phyloP scores from a whole-genome alignment of 2,113 vertebrate species.

The Ceyx melanurus region DNA sequence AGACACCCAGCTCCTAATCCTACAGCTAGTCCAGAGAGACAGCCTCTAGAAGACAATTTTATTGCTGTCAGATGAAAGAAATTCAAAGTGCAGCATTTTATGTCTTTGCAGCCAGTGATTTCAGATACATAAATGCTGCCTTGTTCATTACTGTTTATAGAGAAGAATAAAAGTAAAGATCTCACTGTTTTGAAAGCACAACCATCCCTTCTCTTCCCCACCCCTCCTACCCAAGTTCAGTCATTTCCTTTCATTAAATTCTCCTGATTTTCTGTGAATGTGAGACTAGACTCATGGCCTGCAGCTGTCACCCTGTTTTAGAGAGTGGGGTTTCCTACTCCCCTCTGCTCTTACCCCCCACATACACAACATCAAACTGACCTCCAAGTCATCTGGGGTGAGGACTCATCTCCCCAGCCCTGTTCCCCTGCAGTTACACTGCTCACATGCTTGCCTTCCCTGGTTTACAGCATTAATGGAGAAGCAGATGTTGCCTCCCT shows the following conservation, averaged over 20 bases:
- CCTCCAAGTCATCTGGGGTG: not conserved
- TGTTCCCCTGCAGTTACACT: not conserved
- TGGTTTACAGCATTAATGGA: conserved; percentile 60
- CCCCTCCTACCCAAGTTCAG: not conserved
- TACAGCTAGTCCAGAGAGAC: not conserved
- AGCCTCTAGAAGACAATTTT: not conserved
- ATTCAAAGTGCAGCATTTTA: not conserved
- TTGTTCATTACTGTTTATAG: conserved; percentile 49
- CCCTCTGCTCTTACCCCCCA: not conserved
- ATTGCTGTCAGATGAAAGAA: not conserved
- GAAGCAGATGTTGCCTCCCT: conserved; percentile 78
- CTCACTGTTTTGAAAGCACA: not conserved
- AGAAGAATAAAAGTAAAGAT: conserved; percentile 55
- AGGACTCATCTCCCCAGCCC: not conserved
- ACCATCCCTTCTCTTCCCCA: not conserved
- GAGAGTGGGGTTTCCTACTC: not conserved
- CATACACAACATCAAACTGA: not conserved
- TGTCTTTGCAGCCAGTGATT: conserved; percentile 23
- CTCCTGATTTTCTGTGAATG: not conserved
- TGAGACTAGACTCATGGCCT: not conserved
- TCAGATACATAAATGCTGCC: conserved; percentile 15
- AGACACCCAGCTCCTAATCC: not conserved
- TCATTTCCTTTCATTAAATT: not conserved
- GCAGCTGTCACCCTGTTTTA: not conserved
- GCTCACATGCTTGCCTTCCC: conserved; percentile 41